Percentiles rank a stretch among this genome's conserved stretches.
Evolutionary conservation across 2,797 vertebrate genomes (phyloP).

Genomic region (Semotilus atromaculatus): DNA sequence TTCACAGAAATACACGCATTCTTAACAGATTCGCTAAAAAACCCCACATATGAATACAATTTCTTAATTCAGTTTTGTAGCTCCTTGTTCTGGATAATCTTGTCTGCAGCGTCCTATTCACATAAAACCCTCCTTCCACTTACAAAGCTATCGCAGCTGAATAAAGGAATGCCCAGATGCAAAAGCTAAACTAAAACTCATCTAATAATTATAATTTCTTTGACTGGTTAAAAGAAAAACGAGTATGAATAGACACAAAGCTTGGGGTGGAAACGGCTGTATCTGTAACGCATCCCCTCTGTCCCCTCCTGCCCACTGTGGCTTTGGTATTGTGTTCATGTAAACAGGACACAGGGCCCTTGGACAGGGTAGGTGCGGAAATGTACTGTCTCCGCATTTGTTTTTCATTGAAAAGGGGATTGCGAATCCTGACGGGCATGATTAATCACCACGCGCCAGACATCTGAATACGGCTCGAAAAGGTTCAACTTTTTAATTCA

Average conservation of each 20-base stretch:
- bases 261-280: conserved; percentile 74
- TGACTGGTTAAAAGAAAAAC: conserved; percentile 8
- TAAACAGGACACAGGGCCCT: conserved; percentile 74
- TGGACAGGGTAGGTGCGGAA: conserved; percentile 71
- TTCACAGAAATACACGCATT: neutral
- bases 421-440: conserved; percentile 94
- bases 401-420: conserved; percentile 90
- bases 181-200: neutral
- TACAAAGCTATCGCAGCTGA: neutral
- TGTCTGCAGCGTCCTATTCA: neutral
- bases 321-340: conserved; percentile 77
- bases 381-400: conserved; percentile 89
- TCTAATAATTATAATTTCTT: conserved; percentile 10
- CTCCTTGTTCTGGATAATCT: neutral
- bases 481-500: conserved; percentile 87
- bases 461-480: conserved; percentile 89
- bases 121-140: neutral
- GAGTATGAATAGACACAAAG: conserved; percentile 64
- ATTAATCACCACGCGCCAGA: conserved; percentile 95
- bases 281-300: conserved; percentile 64
- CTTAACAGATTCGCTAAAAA: neutral
- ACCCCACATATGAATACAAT: neutral
- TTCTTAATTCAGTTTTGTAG: neutral
- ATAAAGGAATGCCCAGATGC: neutral
- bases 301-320: conserved; percentile 65